Evolutionary conservation across 2,888 invertebrate species (phyloP).

Genomic region (Dascillus cervinus): DNA sequence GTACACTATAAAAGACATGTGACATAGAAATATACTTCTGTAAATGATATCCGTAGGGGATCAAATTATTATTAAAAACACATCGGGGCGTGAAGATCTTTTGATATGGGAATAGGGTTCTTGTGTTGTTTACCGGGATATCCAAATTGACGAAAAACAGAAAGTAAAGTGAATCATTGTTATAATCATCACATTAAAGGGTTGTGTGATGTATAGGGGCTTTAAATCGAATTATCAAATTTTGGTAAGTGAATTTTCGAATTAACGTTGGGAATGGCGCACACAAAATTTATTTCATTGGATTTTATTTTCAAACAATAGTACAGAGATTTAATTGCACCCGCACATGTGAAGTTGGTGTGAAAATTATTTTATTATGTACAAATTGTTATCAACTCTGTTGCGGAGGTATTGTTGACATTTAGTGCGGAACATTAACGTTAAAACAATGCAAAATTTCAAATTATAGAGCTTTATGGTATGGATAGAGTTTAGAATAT

Average conservation of each 20-base stretch:
- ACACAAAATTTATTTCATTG: too few species aligned
- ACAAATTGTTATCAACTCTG: not conserved
- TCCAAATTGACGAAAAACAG: slow-evolving; percentile 22
- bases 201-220: slow-evolving; percentile 9
- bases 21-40: slow-evolving; percentile 40
- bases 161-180: slow-evolving; percentile 21
- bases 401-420: slow-evolving; percentile 9
- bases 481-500: slow-evolving; percentile 27
- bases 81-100: slow-evolving; percentile 27
- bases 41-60: slow-evolving; percentile 33
- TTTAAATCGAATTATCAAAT: slow-evolving; percentile 13
- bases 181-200: slow-evolving; percentile 21
- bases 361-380: not conserved
- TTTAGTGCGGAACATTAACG: slow-evolving; percentile 22
- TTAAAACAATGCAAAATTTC: slow-evolving; percentile 19
- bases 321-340: too few species aligned
- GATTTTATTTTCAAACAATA: too few species aligned
- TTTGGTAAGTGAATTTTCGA: slow-evolving; percentile 9
- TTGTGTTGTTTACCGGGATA: slow-evolving; percentile 8
- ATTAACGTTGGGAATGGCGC: too few species aligned
- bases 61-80: slow-evolving; percentile 32
- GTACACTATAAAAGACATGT: slow-evolving; percentile 35
- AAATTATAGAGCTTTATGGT: slow-evolving; percentile 21
- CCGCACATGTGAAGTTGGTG: slow-evolving; percentile 41
- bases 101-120: slow-evolving; percentile 20